Percentiles rank a stretch among this genome's conserved stretches.
Evolutionary conservation across 2,797 vertebrate species (phyloP).

Genomic region (Prunella strophiata): DNA sequence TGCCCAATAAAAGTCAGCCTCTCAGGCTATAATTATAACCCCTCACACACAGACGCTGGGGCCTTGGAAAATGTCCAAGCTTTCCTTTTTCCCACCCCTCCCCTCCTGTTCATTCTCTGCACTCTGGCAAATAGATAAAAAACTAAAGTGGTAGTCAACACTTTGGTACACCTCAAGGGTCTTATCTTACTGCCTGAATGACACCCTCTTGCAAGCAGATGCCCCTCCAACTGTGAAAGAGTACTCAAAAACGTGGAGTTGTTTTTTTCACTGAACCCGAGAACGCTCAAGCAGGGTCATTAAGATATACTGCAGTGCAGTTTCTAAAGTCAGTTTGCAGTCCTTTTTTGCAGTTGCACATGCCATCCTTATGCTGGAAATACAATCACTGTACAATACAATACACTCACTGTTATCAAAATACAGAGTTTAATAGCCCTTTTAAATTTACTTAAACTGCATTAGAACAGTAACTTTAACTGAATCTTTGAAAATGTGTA

Average conservation of each 20-base stretch:
- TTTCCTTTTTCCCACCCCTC: neutral
- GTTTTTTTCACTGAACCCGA: neutral
- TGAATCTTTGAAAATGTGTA: neutral
- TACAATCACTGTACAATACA: neutral
- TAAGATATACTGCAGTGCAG: neutral
- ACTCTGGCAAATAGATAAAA: conserved; percentile 3
- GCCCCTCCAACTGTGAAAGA: neutral
- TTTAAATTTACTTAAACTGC: neutral
- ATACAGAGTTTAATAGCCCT: neutral
- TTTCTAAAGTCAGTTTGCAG: neutral
- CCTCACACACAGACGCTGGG: conserved; percentile 45
- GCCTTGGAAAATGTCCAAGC: conserved; percentile 68
- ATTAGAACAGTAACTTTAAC: neutral
- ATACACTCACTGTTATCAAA: neutral
- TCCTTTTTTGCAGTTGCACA: neutral
- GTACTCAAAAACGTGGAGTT: neutral
- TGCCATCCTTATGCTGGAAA: neutral
- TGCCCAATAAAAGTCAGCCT: conserved; percentile 72
- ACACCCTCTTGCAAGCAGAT: conserved; percentile 15
- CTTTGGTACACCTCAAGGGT: neutral
- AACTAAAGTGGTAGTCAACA: conserved; percentile 22
- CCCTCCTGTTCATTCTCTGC: neutral
- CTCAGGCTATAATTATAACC: conserved; percentile 59
- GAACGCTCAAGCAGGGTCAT: neutral
- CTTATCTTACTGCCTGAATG: neutral